Evolutionary conservation across 2,113 vertebrate genomes (phyloP), one percentile per base, ranked within the genome.

Genomic region (Hemicordylus capensis): DNA sequence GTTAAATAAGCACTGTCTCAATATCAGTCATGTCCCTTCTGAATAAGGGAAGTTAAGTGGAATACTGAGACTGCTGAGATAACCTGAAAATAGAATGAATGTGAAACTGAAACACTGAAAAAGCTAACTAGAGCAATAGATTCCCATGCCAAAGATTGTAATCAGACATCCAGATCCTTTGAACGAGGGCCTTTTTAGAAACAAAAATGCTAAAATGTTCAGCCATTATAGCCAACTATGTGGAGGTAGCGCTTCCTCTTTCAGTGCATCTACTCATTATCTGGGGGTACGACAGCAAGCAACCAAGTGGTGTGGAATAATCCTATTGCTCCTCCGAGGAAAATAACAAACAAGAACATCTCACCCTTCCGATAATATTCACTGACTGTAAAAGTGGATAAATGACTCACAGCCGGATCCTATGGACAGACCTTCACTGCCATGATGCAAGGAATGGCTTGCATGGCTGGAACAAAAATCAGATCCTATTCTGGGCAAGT

Each of bases 181-280:
- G 2, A 74, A 85, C 83, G 85, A 79, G 87, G 87, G 76, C 70
- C 84, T 86, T 91, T 92, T 89, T 80, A 85, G 76, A 89, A 63
- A 54, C 34, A 69, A 67, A 69, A 58, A 76, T 69, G 34, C 42
- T 8, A n/a, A 73, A 46, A n/a, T 61, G 19, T 74, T 74, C 56
- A 59, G 28, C 70, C 56, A 48, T 74, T 28, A 61, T 26, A 12
- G 67, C 28, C 20, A 92, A 88, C 80, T 88, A 88, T 80, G 81
- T 86, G 89, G 91, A 76, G 90, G 84, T 92, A 90, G 90, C 84
- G 86, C 67, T 93, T 88, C 91, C 44, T 84, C 1, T 89, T 89
- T 80, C 83, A 92, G 88, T 80, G 88, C 87, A 91, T 84, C 89
- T 91, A 80, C 86, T 95, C 74, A 89, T 95, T 94, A 94, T 92